A percentile compares a stretch with the other conserved stretches of the same genome.
Conservation (phyloP, 2,888 invertebrate genomes). For the Limenitis camilla region DNA sequence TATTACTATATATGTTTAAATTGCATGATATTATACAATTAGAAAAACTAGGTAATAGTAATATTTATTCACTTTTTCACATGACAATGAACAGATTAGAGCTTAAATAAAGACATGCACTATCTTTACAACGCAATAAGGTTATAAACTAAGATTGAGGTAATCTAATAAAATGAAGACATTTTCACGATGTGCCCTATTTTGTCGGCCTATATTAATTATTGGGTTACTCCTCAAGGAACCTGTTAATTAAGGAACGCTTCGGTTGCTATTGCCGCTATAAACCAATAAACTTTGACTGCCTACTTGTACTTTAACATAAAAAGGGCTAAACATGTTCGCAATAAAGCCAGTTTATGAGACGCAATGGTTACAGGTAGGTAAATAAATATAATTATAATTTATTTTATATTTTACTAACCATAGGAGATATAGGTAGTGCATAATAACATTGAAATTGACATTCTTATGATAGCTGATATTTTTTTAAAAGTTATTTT, state of each 20-base stretch:
- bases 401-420: too few relatives aligned
- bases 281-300: constrained; percentile 63
- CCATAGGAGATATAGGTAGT: too few relatives aligned
- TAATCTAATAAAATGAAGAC: constrained; percentile 68
- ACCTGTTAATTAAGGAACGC: constrained; percentile 37
- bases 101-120: too few relatives aligned
- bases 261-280: constrained; percentile 51
- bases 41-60: too few relatives aligned
- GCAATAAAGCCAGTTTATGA: constrained; percentile 22
- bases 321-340: constrained; percentile 26
- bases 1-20: too few relatives aligned
- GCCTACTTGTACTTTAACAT: constrained; percentile 49
- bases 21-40: too few relatives aligned
- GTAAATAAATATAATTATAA: neutral
- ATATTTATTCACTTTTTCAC: too few relatives aligned
- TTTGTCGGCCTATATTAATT: constrained; percentile 61
- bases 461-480: too few relatives aligned
- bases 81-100: too few relatives aligned
- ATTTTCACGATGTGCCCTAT: constrained; percentile 70
- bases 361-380: constrained; percentile 1
- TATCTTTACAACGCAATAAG: constrained; percentile 53
- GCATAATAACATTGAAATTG: too few relatives aligned
- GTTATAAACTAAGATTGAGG: constrained; percentile 48
- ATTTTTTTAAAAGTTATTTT: too few relatives aligned
- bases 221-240: constrained; percentile 22